Percentiles rank a stretch among this genome's conserved stretches.
These are phyloP conservation scores for Halichoerus grypus DNA, from an alignment of 2,113 vertebrate species.

Conservation along the genomic window DNA sequence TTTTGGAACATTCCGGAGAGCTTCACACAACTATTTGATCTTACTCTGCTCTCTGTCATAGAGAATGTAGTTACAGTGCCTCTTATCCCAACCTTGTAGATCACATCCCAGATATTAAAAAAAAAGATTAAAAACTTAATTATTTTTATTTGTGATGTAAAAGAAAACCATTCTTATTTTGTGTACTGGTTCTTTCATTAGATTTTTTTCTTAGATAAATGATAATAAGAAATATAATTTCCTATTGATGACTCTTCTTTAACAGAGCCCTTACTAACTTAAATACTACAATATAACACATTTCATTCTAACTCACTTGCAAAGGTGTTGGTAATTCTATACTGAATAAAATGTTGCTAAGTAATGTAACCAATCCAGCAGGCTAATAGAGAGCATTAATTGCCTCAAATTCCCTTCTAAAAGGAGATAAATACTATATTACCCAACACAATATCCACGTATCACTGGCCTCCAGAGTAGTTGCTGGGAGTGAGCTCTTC, in stretches of 20 bases:
- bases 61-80: background rate
- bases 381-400: slow-evolving; percentile 74
- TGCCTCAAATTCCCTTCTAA: slow-evolving; percentile 68
- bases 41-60: background rate
- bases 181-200: slow-evolving; percentile 66
- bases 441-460: background rate
- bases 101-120: background rate
- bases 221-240: slow-evolving; percentile 80
- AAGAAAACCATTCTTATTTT: slow-evolving; percentile 76
- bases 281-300: slow-evolving; percentile 69
- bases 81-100: background rate
- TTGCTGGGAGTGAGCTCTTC: background rate
- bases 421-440: slow-evolving; percentile 26
- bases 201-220: slow-evolving; percentile 66
- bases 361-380: slow-evolving; percentile 75
- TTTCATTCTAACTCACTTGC: slow-evolving; percentile 69
- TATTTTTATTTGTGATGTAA: slow-evolving; percentile 14
- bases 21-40: background rate
- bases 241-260: slow-evolving; percentile 79
- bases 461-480: slow-evolving; percentile 38
- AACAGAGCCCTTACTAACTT: slow-evolving; percentile 80
- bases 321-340: slow-evolving; percentile 78
- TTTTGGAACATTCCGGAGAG: background rate
- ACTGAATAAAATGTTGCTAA: slow-evolving; percentile 76
- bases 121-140: slow-evolving; percentile 53